These are phyloP conservation scores for Antennarius maculatus DNA, from an alignment of 2,797 vertebrate genomes.

Conservation along the genomic window DNA sequence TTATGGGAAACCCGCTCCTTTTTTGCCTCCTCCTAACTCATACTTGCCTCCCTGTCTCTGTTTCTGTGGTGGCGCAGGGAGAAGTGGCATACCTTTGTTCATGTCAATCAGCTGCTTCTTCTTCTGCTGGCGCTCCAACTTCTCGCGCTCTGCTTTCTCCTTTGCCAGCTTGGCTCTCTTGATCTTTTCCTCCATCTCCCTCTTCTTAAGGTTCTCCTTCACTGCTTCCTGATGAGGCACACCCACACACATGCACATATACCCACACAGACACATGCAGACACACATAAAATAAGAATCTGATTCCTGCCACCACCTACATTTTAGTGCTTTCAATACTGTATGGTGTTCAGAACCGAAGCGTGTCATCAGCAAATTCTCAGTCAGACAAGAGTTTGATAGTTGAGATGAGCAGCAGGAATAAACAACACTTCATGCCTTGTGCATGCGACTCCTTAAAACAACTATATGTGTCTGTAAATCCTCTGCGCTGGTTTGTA, in stretches of 20 bases:
- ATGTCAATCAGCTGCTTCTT: slow-evolving; percentile 98
- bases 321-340: slow-evolving; percentile 50
- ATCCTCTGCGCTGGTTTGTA: slow-evolving; percentile 23
- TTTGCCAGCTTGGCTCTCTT: slow-evolving; percentile 96
- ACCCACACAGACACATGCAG: slow-evolving; percentile 12
- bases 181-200: slow-evolving; percentile 95
- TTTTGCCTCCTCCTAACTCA: slow-evolving; percentile 48
- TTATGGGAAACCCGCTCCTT: slow-evolving; percentile 31
- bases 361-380: slow-evolving; percentile 63
- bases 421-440: slow-evolving; percentile 59
- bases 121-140: slow-evolving; percentile 93
- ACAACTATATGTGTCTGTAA: slow-evolving; percentile 38
- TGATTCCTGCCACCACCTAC: slow-evolving; percentile 48
- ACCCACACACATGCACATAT: slow-evolving; percentile 28
- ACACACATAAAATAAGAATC: slow-evolving; percentile 61
- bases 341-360: slow-evolving; percentile 46
- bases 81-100: slow-evolving; percentile 91
- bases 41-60: slow-evolving; percentile 39
- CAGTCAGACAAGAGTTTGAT: slow-evolving; percentile 61
- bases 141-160: slow-evolving; percentile 96
- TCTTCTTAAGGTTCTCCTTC: slow-evolving; percentile 97
- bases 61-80: slow-evolving; percentile 46
- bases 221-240: slow-evolving; percentile 88
- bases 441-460: slow-evolving; percentile 32
- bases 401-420: slow-evolving; percentile 59